Evolutionary conservation across 2,797 vertebrate species (phyloP), one percentile per base, ranked within the genome.

Genomic region (Scomberomorus guttatus): DNA sequence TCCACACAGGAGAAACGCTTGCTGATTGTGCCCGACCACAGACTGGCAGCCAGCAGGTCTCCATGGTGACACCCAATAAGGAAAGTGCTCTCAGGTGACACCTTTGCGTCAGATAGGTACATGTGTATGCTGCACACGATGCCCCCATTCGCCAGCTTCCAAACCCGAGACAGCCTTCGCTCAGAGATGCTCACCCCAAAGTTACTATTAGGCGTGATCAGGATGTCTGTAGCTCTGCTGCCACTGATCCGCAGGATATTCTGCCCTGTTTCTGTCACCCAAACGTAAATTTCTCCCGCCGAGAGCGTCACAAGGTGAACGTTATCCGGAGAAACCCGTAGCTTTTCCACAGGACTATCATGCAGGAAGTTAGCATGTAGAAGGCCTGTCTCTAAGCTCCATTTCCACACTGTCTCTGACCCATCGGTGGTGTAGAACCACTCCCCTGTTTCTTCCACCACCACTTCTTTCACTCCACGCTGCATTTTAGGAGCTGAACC

Each of bases 11-110:
- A 90, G 82, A 96, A 96, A 8, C 88, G 82, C 81, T 95, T 96
- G 85, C 90, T 92, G 52, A 96, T 82, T 0, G 66, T 84, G 44
- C 96, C 96, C 1, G 95, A 95, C 96, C 96, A 97, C 60, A 96
- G 84, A 67, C 93, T 96, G 25, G 94, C 92, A 42, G 96, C 96
- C 55, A 97, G 79, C 37, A 97, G 93, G 78, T 92, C 89, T 4
- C 93, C 92, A 5, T 10, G 22, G 22, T 72, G 75, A 22, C 81
- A 79, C 25, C 96, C 96, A 8, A 97, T 79, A 27, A 97, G 88
- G 68, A 96, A 97, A 12, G 96, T 97, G 86, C 95, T 94, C 80
- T 95, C 95, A 2, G 94, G 79, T 0, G 94, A 94, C 77, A 96
- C 94, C 62, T 90, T 83, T 7, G 95, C 93, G 5, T 93, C 85